Evolutionary conservation across 2,888 invertebrate genomes (phyloP).

Genomic region (Trichogramma dendrolimi): DNA sequence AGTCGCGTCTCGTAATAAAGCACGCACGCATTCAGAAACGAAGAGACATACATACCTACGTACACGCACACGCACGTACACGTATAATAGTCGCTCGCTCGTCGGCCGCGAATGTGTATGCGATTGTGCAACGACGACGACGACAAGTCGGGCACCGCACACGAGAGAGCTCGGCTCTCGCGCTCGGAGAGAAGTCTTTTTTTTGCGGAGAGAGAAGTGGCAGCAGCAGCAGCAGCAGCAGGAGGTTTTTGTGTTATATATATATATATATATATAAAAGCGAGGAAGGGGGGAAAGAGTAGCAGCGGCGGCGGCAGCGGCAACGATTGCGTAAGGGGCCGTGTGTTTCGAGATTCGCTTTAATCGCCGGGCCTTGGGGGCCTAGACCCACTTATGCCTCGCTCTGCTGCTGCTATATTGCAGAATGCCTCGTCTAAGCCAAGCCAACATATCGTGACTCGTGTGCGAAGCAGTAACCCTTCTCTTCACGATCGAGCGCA

Average conservation of each 20-base stretch:
- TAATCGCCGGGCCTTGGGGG: conserved; percentile 47
- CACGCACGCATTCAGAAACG: too few relatives aligned
- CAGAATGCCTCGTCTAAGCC: not conserved
- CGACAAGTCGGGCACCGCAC: too few relatives aligned
- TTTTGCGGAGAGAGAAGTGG: not conserved
- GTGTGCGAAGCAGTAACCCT: too few relatives aligned
- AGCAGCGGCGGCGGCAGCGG: conserved; percentile 36
- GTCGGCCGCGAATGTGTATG: too few relatives aligned
- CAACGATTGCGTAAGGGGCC: conserved; percentile 43
- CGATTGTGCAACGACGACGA: too few relatives aligned
- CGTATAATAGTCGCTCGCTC: too few relatives aligned
- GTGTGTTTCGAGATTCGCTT: conserved; percentile 45
- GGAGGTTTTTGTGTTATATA: not conserved
- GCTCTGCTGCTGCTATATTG: conserved; percentile 7
- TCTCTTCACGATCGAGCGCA: not conserved
- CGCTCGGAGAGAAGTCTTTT: too few relatives aligned
- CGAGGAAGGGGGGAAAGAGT: not conserved
- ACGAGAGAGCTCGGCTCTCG: too few relatives aligned
- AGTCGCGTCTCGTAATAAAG: too few relatives aligned
- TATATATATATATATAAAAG: not conserved
- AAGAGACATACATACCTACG: too few relatives aligned
- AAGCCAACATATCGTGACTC: too few relatives aligned
- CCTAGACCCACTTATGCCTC: conserved; percentile 43
- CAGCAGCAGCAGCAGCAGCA: not conserved
- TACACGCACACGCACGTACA: too few relatives aligned